A percentile compares a stretch with the other conserved stretches of the same genome.
Evolutionary conservation across 2,113 vertebrate species (phyloP).

Genomic region (Calidris pugnax): DNA sequence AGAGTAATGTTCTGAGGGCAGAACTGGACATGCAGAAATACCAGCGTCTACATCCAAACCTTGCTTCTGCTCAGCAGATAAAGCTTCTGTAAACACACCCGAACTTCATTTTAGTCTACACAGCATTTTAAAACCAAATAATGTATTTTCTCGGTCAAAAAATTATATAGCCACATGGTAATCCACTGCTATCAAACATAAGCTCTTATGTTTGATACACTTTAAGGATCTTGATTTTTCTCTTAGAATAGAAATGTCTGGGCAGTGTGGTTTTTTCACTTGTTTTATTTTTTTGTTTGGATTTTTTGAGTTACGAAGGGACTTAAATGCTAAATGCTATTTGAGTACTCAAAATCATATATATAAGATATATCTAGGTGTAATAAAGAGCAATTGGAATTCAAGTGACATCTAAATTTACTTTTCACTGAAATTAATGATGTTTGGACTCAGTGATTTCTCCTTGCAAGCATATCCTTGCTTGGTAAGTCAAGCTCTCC

Average conservation of each 20-base stretch:
- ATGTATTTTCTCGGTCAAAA: not conserved
- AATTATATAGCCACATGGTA: not conserved
- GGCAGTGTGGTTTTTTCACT: accelerated
- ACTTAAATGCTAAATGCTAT: not conserved
- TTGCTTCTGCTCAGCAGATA: not conserved
- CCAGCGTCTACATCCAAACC: not conserved
- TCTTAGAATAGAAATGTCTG: not conserved
- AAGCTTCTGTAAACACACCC: not conserved
- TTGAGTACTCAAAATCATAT: not conserved
- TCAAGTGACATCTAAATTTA: not conserved
- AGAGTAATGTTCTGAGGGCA: not conserved
- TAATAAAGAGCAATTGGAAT: not conserved
- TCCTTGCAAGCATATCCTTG: not conserved
- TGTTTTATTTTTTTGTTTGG: not conserved
- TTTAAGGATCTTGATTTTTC: not conserved
- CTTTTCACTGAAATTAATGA: not conserved
- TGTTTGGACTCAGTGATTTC: not conserved
- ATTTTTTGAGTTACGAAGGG: not conserved
- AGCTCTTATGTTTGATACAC: not conserved
- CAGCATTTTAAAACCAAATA: not conserved
- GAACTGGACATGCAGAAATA: not conserved
- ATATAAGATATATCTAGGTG: not conserved
- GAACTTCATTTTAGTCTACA: not conserved
- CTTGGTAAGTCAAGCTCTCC: not conserved
- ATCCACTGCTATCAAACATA: not conserved